Base-by-base conservation (phyloP, 2,888 invertebrate species). In the Pycnomerus fuliginosus region DNA sequence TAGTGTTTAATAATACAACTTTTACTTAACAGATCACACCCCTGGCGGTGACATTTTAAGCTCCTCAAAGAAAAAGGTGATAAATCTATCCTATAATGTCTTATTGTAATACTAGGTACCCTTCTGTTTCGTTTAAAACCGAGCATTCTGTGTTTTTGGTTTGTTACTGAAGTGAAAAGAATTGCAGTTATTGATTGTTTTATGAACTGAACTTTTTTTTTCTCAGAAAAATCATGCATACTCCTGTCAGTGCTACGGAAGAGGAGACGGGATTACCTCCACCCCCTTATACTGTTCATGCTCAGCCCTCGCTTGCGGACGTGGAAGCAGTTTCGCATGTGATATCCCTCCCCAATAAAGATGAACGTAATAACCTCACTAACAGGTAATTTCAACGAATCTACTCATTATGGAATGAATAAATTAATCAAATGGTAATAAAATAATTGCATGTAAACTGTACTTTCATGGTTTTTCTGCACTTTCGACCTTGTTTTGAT, bases 231-330 rank as follows among this genome's bases (percentile, higher is more conserved):
- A 66, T 60, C 50, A 74, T 74, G 73, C 73, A 72, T 56, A 74
- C 73, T 12, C 73, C 73, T 3, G 72, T 71, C 37, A 69, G 71
- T 23, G 72, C 72, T 3, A 53, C 73, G 47, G 72, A 72, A 56
- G 58, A 67, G 52, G 68, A 67, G 22, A 62, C 65, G 38, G 58
- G n/a, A n/a, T n/a, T n/a, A n/a, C n/a, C 59, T 37, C 63, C 67
- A 20, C 66, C 66, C 7, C 60, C 61, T 12, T 65, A 62, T 36
- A 61, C 63, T 27, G 56, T 59, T 24, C 51, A 52, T 11, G 44
- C 52, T 7, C 45, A 53, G 14, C 34, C 44, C 25, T 43, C 52
- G 13, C 32, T 43, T 23, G 37, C 50, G 12, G 55, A 59, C 41
- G 56, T 51, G 11, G 55, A 60, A 5, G 58, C 60, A 27, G 34